Evolutionary conservation across 92 coral and sea anemone genomes (phyloP).

Genomic region (Siderastrea siderea): DNA sequence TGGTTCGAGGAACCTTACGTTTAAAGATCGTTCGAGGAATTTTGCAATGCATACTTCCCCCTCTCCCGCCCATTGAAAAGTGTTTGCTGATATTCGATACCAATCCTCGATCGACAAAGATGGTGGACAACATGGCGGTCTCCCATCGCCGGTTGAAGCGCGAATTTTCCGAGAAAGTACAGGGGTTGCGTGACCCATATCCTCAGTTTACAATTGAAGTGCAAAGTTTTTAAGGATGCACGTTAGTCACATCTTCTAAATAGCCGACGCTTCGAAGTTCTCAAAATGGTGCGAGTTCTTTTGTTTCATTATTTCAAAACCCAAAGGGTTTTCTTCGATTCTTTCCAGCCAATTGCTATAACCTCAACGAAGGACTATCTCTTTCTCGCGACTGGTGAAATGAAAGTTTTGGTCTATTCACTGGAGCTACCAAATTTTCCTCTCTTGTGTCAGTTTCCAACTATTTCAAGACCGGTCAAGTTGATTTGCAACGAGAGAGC

Average conservation of each 20-base stretch:
- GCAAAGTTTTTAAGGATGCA: neutral
- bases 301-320: constrained; percentile 93
- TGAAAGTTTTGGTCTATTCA: constrained; percentile 88
- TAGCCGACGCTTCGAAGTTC: neutral
- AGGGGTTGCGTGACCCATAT: neutral
- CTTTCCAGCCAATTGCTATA: constrained; percentile 82
- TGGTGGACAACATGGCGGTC: neutral
- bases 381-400: constrained; percentile 81
- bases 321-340: constrained; percentile 88
- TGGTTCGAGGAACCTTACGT: neutral
- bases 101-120: constrained; percentile 29
- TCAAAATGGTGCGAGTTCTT: constrained; percentile 92
- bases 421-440: constrained; percentile 87
- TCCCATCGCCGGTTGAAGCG: neutral
- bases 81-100: neutral
- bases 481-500: constrained; percentile 87
- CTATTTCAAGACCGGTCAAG: constrained; percentile 83
- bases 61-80: neutral
- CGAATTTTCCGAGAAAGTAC: neutral
- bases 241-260: no score
- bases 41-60: neutral
- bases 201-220: neutral
- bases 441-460: constrained; percentile 86
- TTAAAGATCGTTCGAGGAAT: neutral
- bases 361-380: constrained; percentile 80